A percentile compares a stretch with the other conserved stretches of the same genome.
phyloP scores from a whole-genome alignment of 35 echinoderm and acorn worm species.

The Hemicentrotus pulcherrimus region DNA sequence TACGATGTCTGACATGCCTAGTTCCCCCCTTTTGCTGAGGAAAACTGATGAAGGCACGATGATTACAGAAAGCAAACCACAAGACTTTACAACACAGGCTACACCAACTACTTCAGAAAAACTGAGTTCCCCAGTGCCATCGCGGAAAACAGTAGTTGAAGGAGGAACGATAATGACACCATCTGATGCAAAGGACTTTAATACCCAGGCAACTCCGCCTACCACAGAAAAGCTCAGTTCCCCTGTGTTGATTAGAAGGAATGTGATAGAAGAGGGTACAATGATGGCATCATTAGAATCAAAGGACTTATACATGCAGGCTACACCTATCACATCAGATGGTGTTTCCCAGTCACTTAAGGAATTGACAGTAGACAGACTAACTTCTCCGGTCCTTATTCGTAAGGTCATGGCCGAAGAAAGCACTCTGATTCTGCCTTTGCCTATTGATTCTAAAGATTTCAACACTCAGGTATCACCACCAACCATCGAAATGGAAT shows the following conservation, averaged over 20 bases:
- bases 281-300: neutral
- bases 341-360: neutral
- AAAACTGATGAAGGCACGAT: neutral
- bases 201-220: neutral
- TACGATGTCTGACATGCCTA: neutral
- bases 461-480: neutral
- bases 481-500: neutral
- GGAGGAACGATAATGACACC: neutral
- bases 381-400: neutral
- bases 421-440: neutral
- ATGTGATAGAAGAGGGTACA: slow-evolving; percentile 25
- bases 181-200: neutral
- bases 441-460: neutral
- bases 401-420: neutral
- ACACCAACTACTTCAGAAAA: neutral
- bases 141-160: neutral
- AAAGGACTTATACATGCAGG: neutral
- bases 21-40: neutral
- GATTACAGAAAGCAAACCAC: neutral
- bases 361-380: neutral
- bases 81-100: slow-evolving; percentile 3
- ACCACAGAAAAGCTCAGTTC: slow-evolving; percentile 1
- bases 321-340: slow-evolving; percentile 26
- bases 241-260: neutral
- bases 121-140: neutral